phyloP scores from a whole-genome alignment of 2,888 invertebrate genomes.

The Rhagonycha lutea region DNA sequence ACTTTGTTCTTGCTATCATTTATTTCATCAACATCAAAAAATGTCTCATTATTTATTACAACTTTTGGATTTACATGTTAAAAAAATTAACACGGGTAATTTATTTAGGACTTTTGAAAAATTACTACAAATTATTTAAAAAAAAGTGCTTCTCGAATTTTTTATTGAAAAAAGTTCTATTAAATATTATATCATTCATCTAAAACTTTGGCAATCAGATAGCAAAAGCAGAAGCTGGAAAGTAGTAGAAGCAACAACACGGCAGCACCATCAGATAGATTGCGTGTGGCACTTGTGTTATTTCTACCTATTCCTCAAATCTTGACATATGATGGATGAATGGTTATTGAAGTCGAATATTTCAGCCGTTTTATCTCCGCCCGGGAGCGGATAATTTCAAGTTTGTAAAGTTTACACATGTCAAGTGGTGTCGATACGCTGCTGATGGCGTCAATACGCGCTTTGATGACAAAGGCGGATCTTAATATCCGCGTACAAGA shows the following conservation, averaged over 20 bases:
- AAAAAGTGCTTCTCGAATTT: background rate
- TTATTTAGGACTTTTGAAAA: background rate
- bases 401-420: constrained; percentile 51
- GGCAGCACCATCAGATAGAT: constrained; percentile 11
- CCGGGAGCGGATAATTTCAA: constrained; percentile 45
- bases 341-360: constrained; percentile 76
- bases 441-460: constrained; percentile 44
- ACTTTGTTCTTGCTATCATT: constrained; percentile 29
- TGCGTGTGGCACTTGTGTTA: constrained; percentile 21
- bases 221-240: constrained; percentile 1
- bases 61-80: constrained; percentile 1
- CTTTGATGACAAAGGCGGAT: constrained; percentile 53
- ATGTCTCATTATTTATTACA: constrained; percentile 18
- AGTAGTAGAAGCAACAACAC: background rate
- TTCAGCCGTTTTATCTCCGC: constrained; percentile 53
- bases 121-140: background rate
- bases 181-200: constrained; percentile 16
- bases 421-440: constrained; percentile 53
- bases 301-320: constrained; percentile 39
- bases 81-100: background rate
- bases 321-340: constrained; percentile 77
- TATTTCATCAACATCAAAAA: constrained; percentile 23
- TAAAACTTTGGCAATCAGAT: constrained; percentile 23
- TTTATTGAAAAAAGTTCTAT: constrained; percentile 14
- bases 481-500: constrained; percentile 53